Evolutionary conservation across 1,140 invertebrate species (phyloP).

Genomic region (Drosophila seguyi): DNA sequence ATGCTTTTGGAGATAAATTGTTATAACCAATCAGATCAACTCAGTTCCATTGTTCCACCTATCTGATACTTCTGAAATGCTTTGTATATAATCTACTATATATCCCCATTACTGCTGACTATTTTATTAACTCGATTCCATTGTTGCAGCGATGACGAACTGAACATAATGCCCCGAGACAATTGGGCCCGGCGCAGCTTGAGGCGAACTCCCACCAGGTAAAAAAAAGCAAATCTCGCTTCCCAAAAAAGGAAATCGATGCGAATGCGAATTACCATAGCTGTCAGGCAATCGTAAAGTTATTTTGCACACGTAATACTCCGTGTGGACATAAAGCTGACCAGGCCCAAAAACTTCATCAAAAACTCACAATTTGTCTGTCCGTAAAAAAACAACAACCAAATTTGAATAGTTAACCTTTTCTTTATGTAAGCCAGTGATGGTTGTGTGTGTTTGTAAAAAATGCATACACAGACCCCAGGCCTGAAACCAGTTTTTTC

Average conservation of each 20-base stretch:
- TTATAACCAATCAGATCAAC: background rate
- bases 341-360: constrained; percentile 35
- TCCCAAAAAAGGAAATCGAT: constrained; percentile 31
- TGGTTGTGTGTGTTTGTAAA: constrained; percentile 18
- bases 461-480: constrained; percentile 65
- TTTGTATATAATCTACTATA: background rate
- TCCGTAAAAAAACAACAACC: constrained; percentile 29
- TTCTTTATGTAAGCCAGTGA: constrained; percentile 47
- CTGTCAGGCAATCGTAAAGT: constrained; percentile 20
- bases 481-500: constrained; percentile 73
- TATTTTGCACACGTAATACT: constrained; percentile 36
- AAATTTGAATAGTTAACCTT: constrained; percentile 78
- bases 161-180: constrained; percentile 88
- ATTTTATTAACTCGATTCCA: constrained; percentile 55
- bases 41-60: background rate
- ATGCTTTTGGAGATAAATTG: too few relatives aligned
- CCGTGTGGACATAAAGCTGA: constrained; percentile 17
- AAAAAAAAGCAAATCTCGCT: constrained; percentile 47
- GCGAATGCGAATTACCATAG: constrained; percentile 32
- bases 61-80: constrained; percentile 2
- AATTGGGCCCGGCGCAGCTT: constrained; percentile 92
- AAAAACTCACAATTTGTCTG: constrained; percentile 44
- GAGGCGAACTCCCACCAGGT: constrained; percentile 90
- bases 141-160: constrained; percentile 76
- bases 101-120: background rate